A percentile compares a stretch with the other conserved stretches of the same genome.
These are phyloP conservation scores for Ctenomys sociabilis DNA, from an alignment of 2,113 vertebrate species.

Conservation along the genomic window DNA sequence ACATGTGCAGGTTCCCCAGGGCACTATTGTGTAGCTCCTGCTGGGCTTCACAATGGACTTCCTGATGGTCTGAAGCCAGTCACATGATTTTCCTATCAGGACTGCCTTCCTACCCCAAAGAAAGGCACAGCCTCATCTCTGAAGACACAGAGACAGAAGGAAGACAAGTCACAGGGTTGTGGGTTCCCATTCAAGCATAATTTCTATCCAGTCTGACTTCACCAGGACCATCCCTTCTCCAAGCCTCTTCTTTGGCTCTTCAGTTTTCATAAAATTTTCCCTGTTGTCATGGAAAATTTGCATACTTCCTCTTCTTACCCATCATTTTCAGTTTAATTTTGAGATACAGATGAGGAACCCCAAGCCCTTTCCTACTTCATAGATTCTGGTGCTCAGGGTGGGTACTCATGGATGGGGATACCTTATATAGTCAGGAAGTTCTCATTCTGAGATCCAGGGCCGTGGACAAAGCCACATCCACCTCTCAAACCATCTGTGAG, in stretches of 20 bases:
- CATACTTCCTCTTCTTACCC: not conserved
- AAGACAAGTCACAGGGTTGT: too few species aligned
- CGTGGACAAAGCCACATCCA: not conserved
- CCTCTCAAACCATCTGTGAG: not conserved
- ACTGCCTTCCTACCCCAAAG: not conserved
- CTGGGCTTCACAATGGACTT: accelerated
- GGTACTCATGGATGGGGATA: too few species aligned
- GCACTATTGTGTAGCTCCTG: accelerated
- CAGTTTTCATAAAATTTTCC: accelerated
- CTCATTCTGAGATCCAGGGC: not conserved
- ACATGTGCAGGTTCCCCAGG: accelerated
- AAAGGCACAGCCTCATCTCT: not conserved
- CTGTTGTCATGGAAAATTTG: accelerated
- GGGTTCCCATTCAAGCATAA: not conserved
- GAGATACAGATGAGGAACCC: not conserved
- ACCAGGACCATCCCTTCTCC: too few species aligned
- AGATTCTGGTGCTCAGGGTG: not conserved
- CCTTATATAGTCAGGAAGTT: accelerated
- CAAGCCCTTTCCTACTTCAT: not conserved
- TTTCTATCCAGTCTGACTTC: not conserved
- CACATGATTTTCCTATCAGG: too few species aligned
- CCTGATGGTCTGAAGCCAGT: accelerated
- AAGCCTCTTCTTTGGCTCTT: not conserved
- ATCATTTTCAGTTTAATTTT: not conserved
- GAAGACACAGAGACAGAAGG: not conserved